Evolutionary conservation across 2,113 vertebrate genomes (phyloP).

Genomic region (Percopsis transmontana): DNA sequence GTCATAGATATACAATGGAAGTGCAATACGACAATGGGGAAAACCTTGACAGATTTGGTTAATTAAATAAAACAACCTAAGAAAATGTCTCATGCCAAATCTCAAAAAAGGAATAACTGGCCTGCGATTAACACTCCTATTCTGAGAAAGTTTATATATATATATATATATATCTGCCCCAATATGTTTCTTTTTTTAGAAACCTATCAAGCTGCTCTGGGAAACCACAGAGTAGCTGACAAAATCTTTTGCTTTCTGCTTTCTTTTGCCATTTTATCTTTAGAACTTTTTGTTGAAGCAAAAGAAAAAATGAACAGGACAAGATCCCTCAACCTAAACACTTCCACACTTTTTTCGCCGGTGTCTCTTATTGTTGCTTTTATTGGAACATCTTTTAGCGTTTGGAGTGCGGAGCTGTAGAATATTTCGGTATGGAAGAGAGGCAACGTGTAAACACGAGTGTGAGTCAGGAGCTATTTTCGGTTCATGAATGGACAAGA

Average conservation of each 20-base stretch:
- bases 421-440: slow-evolving; percentile 73
- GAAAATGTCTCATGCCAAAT: neutral
- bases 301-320: slow-evolving; percentile 59
- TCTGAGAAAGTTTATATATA: slow-evolving; percentile 6
- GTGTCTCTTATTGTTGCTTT: slow-evolving; percentile 63
- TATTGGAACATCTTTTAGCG: slow-evolving; percentile 70
- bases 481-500: slow-evolving; percentile 49
- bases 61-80: neutral
- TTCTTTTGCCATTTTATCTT: slow-evolving; percentile 65
- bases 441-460: slow-evolving; percentile 58
- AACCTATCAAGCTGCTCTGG: slow-evolving; percentile 49
- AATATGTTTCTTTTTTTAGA: slow-evolving; percentile 16
- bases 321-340: slow-evolving; percentile 21
- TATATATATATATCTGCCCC: neutral
- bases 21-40: too few relatives aligned
- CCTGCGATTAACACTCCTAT: slow-evolving; percentile 1
- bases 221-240: slow-evolving; percentile 63
- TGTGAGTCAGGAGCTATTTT: slow-evolving; percentile 72
- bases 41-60: too few relatives aligned
- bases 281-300: slow-evolving; percentile 60
- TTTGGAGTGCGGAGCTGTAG: slow-evolving; percentile 63
- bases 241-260: slow-evolving; percentile 43
- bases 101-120: neutral
- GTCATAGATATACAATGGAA: too few relatives aligned
- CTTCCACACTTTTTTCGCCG: slow-evolving; percentile 29